These are phyloP conservation scores for Cosmorhoe ocellata DNA, from an alignment of 2,888 invertebrate species.

Conservation along the genomic window DNA sequence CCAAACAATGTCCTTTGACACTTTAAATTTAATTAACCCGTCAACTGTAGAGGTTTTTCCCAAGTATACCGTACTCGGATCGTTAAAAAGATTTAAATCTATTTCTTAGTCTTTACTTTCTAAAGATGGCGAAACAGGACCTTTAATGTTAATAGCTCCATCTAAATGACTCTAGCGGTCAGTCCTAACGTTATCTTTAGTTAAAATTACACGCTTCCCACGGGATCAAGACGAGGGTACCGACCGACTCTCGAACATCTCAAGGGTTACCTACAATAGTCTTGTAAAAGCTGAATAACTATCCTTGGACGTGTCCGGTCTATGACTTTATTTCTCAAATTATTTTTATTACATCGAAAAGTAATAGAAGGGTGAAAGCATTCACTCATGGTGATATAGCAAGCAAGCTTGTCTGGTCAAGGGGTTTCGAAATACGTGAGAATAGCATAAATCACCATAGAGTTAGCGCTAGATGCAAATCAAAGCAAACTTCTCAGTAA, in stretches of 20 bases:
- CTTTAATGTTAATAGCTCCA: conserved; percentile 31
- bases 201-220: conserved; percentile 39
- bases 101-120: conserved; percentile 16
- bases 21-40: conserved; percentile 6
- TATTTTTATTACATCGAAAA: conserved; percentile 8
- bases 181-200: conserved; percentile 47
- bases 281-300: conserved; percentile 51
- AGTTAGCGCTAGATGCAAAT: not conserved
- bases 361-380: conserved; percentile 4
- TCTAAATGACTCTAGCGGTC: conserved; percentile 47
- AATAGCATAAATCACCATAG: not conserved
- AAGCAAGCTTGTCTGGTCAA: conserved; percentile 4
- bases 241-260: conserved; percentile 36
- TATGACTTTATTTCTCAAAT: conserved; percentile 34
- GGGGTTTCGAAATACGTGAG: conserved; percentile 6
- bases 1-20: conserved; percentile 12
- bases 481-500: not conserved
- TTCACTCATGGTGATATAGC: conserved; percentile 1
- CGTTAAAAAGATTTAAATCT: conserved; percentile 21
- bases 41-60: conserved; percentile 10
- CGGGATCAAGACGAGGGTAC: conserved; percentile 49
- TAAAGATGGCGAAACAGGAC: conserved; percentile 24
- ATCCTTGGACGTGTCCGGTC: conserved; percentile 36
- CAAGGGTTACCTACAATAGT: conserved; percentile 57
- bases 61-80: conserved; percentile 1